A percentile compares a stretch with the other conserved stretches of the same genome.
These are phyloP conservation scores for Eupithecia subumbrata DNA, from an alignment of 2,888 invertebrate genomes.

Conservation along the genomic window DNA sequence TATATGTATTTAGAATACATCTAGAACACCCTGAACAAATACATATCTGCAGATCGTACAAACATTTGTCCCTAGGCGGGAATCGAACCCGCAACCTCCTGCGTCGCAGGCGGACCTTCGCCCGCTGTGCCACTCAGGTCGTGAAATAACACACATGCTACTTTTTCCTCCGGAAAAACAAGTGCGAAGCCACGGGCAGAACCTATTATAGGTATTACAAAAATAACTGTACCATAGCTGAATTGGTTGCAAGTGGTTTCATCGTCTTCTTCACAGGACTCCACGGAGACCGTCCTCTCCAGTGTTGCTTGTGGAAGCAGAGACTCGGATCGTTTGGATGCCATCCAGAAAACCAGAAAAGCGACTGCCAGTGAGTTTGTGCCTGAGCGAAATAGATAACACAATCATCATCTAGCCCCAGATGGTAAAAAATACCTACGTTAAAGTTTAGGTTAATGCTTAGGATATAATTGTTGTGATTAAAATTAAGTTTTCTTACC, in stretches of 20 bases:
- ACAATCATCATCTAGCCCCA: too few relatives aligned
- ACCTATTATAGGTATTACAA: not conserved
- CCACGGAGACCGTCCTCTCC: constrained; percentile 51
- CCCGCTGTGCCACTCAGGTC: too few relatives aligned
- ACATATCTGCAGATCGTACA: too few relatives aligned
- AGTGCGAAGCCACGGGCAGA: not conserved
- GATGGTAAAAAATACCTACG: too few relatives aligned
- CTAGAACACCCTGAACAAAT: too few relatives aligned
- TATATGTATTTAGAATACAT: too few relatives aligned
- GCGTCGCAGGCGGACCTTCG: too few relatives aligned
- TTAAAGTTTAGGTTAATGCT: too few relatives aligned
- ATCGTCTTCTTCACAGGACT: constrained; percentile 46
- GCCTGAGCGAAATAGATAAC: not conserved
- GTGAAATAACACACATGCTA: not conserved
- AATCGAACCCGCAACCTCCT: too few relatives aligned
- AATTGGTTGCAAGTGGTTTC: constrained; percentile 55
- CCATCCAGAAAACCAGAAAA: constrained; percentile 53
- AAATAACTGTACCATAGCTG: constrained; percentile 56
- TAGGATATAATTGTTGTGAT: too few relatives aligned
- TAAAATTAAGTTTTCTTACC: not conserved
- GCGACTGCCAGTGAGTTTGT: not conserved
- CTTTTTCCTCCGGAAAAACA: not conserved
- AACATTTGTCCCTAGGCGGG: too few relatives aligned
- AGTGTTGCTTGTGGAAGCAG: constrained; percentile 53
- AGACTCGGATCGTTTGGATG: constrained; percentile 58